Evolutionary conservation across 2,888 invertebrate genomes (phyloP).

Genomic region (Branchinecta sandiegonensis): DNA sequence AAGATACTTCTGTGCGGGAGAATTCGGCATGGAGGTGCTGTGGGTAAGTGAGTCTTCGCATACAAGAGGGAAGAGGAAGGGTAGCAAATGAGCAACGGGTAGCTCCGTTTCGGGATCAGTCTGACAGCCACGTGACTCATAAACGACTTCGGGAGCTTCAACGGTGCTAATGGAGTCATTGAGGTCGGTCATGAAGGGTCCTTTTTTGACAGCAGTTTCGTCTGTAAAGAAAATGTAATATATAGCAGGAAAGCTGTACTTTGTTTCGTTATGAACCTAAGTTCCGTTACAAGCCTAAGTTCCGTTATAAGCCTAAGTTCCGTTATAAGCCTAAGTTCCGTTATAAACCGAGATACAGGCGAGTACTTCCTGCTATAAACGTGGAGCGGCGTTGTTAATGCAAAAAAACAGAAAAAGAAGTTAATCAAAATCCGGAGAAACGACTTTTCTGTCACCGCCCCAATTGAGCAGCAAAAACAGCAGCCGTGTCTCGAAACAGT

Average conservation of each 20-base stretch:
- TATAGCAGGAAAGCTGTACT: neutral
- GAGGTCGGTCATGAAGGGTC: neutral
- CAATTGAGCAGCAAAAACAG: too few relatives aligned
- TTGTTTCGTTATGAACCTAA: neutral
- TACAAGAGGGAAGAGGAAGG: neutral
- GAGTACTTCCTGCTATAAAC: too few relatives aligned
- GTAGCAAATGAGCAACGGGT: neutral
- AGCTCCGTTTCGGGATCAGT: neutral
- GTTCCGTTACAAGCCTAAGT: too few relatives aligned
- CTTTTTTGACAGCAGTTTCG: neutral
- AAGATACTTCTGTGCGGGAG: neutral
- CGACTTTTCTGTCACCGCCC: too few relatives aligned
- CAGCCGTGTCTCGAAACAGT: too few relatives aligned
- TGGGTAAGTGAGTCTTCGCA: neutral
- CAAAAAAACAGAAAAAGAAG: too few relatives aligned
- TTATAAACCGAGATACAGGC: too few relatives aligned
- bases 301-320: too few relatives aligned
- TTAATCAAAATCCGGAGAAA: too few relatives aligned
- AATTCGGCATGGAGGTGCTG: neutral
- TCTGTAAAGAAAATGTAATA: neutral
- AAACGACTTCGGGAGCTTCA: neutral
- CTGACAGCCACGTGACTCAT: neutral
- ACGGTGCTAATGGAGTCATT: constrained; percentile 8
- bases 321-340: too few relatives aligned
- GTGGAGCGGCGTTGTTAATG: too few relatives aligned